These are phyloP conservation scores for Rousettus madagascariensis DNA, from an alignment of 2,797 vertebrate genomes.

Conservation along the genomic window DNA sequence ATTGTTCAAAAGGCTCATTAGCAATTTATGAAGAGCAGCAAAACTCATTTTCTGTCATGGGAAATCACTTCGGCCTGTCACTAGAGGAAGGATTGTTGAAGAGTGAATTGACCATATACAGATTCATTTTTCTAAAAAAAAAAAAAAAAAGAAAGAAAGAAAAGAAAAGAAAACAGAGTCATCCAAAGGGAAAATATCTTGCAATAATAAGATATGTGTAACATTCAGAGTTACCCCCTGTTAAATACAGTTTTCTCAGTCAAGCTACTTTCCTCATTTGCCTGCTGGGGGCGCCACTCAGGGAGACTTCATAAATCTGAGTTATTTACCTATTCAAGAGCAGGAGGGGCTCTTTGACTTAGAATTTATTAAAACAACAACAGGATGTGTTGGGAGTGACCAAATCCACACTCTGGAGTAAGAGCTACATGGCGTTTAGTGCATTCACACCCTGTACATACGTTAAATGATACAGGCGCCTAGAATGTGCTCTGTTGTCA, in stretches of 20 bases:
- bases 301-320: neutral
- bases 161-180: neutral
- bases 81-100: slow-evolving; percentile 11
- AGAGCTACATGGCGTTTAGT: neutral
- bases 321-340: neutral
- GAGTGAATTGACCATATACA: slow-evolving; percentile 48
- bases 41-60: slow-evolving; percentile 57
- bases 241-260: neutral
- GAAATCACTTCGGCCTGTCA: slow-evolving; percentile 65
- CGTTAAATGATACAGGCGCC: neutral
- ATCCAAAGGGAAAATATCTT: neutral
- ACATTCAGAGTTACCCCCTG: neutral
- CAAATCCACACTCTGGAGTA: fast-evolving
- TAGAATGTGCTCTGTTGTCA: no score
- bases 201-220: neutral
- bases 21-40: slow-evolving; percentile 56
- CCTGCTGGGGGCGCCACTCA: neutral
- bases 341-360: neutral
- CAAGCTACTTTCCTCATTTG: neutral
- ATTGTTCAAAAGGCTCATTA: slow-evolving; percentile 63
- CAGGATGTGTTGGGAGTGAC: neutral
- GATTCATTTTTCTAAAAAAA: neutral
- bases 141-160: neutral
- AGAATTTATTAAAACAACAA: neutral
- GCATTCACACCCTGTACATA: neutral